Evolutionary conservation across 2,797 vertebrate species (phyloP).

Genomic region (Gallinago nigripennis): DNA sequence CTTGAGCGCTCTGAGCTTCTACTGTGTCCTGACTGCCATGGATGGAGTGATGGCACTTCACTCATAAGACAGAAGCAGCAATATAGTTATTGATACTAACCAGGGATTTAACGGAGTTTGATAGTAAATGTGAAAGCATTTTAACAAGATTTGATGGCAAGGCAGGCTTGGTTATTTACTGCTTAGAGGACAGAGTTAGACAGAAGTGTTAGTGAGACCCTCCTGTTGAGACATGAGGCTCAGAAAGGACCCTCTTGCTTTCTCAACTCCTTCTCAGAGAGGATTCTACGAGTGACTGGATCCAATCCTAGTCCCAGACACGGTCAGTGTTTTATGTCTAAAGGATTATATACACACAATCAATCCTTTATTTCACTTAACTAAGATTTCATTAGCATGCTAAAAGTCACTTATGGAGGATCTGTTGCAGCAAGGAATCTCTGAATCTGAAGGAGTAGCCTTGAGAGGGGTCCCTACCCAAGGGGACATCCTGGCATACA

Average conservation of each 20-base stretch:
- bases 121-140: neutral
- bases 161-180: neutral
- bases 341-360: neutral
- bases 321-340: neutral
- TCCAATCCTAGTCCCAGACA: neutral
- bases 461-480: neutral
- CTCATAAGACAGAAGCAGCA: neutral
- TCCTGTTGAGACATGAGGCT: neutral
- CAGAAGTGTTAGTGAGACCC: neutral
- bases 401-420: neutral
- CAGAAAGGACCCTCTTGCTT: neutral
- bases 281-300: neutral
- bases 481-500: neutral
- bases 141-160: neutral
- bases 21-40: neutral
- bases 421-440: neutral
- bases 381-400: neutral
- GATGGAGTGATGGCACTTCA: neutral
- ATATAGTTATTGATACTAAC: neutral
- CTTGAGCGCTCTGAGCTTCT: neutral
- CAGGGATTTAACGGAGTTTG: neutral
- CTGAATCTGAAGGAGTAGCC: neutral
- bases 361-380: neutral
- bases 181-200: neutral
- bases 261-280: neutral